These are phyloP conservation scores for Leptopilina clavipes DNA, from an alignment of 1,140 invertebrate genomes.

Conservation along the genomic window DNA sequence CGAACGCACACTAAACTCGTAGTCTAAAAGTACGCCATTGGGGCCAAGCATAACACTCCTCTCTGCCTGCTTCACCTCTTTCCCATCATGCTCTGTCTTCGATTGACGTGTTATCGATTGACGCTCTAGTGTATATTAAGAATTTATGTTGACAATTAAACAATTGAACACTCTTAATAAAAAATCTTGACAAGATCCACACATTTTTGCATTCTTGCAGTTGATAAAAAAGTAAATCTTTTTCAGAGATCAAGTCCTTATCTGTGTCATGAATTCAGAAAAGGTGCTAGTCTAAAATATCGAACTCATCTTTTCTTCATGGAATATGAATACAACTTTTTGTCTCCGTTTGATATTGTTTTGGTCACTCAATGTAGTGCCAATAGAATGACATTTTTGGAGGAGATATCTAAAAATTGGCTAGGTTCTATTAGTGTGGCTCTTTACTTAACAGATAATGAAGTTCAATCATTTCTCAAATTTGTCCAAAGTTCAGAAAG, in stretches of 20 bases:
- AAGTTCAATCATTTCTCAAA: slow-evolving; percentile 88
- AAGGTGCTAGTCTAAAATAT: slow-evolving; percentile 81
- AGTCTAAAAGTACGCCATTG: too few relatives aligned
- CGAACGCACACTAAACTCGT: too few relatives aligned
- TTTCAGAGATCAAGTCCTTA: slow-evolving; percentile 81
- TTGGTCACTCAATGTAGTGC: slow-evolving; percentile 92
- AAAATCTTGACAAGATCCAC: too few relatives aligned
- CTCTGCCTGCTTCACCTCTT: too few relatives aligned
- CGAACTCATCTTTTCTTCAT: slow-evolving; percentile 92
- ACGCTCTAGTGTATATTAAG: too few relatives aligned
- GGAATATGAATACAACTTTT: slow-evolving; percentile 84
- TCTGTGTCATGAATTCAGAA: slow-evolving; percentile 86
- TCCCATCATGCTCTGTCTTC: too few relatives aligned
- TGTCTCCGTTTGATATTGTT: slow-evolving; percentile 83
- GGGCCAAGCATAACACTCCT: too few relatives aligned
- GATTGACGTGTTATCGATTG: too few relatives aligned
- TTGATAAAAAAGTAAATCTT: not conserved
- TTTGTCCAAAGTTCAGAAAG: slow-evolving; percentile 86
- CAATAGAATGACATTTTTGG: slow-evolving; percentile 90
- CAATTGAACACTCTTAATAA: too few relatives aligned
- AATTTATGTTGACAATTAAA: too few relatives aligned
- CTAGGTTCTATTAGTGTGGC: slow-evolving; percentile 90
- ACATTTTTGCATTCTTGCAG: too few relatives aligned
- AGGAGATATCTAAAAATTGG: slow-evolving; percentile 91
- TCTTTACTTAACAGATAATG: slow-evolving; percentile 91